Conservation (phyloP, 2,113 vertebrate species). For the Pelvicachromis taeniatus region DNA sequence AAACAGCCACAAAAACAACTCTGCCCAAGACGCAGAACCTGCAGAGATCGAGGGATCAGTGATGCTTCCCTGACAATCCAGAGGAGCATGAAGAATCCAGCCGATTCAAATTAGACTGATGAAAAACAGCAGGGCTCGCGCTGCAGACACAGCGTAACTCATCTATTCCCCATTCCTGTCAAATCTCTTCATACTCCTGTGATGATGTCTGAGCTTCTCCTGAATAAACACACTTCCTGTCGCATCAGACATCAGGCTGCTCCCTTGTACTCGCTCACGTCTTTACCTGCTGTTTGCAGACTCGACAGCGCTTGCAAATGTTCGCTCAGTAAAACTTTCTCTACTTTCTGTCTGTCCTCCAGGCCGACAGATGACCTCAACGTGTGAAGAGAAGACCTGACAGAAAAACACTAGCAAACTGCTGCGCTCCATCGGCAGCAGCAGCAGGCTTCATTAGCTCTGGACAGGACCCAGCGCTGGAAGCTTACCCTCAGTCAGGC, state of each 20-base stretch:
- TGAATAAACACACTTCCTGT: background rate
- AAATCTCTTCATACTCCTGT: background rate
- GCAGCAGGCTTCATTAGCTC: background rate
- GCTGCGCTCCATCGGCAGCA: background rate
- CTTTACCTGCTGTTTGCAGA: background rate
- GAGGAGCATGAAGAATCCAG: background rate
- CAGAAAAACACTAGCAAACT: background rate
- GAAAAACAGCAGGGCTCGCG: background rate
- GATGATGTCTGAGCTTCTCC: background rate
- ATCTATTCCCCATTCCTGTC: background rate
- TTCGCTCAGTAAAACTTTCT: background rate
- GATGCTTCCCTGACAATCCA: background rate
- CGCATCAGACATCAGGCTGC: background rate
- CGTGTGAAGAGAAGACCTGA: background rate
- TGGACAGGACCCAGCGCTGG: background rate
- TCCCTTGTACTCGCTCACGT: background rate
- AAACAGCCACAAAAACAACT: background rate
- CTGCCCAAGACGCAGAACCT: background rate
- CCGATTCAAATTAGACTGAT: background rate
- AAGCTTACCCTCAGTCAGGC: constrained; percentile 84
- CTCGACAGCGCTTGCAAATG: background rate
- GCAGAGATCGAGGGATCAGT: background rate
- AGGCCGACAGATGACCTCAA: background rate
- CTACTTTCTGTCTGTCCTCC: background rate
- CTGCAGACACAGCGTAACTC: background rate